Evolutionary conservation across 1,140 invertebrate species (phyloP).

Genomic region (Diachasmimorpha longicaudata): DNA sequence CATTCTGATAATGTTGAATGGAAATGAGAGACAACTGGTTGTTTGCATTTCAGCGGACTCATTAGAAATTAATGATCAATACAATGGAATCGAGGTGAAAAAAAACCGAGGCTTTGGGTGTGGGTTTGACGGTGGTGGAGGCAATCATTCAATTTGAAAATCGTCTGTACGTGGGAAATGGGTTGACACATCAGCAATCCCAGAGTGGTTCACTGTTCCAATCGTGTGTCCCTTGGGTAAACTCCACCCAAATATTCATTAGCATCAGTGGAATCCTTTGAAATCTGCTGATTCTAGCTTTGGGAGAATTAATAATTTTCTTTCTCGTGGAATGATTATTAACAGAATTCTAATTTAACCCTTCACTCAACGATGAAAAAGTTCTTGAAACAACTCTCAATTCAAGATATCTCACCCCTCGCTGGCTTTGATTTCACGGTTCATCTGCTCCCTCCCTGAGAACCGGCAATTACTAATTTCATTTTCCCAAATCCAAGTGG

Average conservation of each 20-base stretch:
- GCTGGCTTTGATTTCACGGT: too few relatives aligned
- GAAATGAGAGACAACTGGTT: not conserved
- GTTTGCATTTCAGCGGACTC: not conserved
- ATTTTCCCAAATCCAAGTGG: not conserved
- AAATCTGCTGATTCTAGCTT: not conserved
- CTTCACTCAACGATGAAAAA: too few relatives aligned
- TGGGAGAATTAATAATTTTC: too few relatives aligned
- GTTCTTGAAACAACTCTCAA: too few relatives aligned
- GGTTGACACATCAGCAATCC: not conserved
- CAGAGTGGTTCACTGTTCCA: not conserved
- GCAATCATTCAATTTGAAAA: slow-evolving; percentile 10
- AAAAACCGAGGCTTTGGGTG: not conserved
- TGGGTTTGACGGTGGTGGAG: not conserved
- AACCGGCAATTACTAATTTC: not conserved
- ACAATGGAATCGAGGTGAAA: not conserved
- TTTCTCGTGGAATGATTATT: too few relatives aligned
- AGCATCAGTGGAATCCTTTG: not conserved
- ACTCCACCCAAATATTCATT: not conserved
- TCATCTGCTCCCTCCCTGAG: too few relatives aligned
- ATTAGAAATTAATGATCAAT: not conserved
- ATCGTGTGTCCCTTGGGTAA: not conserved
- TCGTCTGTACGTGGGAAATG: not conserved
- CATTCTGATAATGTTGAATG: not conserved
- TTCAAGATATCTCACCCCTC: too few relatives aligned
- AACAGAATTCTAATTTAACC: too few relatives aligned